A percentile compares a stretch with the other conserved stretches of the same genome.
Conservation (phyloP, 1,140 invertebrate species). For the Procambarus virginalis region DNA sequence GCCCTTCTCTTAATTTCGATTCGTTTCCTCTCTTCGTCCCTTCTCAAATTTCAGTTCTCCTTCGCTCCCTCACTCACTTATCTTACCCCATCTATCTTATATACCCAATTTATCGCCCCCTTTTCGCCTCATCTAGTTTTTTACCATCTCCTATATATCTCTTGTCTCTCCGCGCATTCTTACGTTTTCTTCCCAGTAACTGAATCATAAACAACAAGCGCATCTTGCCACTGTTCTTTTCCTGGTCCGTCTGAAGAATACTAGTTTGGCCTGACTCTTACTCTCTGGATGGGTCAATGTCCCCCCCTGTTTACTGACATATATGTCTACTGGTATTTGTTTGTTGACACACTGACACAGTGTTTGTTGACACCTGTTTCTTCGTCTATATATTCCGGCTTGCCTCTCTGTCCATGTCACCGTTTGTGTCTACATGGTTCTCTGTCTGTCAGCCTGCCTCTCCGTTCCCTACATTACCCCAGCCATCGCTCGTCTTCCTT, state of each 20-base stretch:
- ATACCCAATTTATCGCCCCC: slow-evolving; percentile 1
- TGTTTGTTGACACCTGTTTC: background rate
- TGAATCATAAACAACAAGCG: too few species aligned
- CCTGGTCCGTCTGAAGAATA: too few species aligned
- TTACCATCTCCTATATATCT: background rate
- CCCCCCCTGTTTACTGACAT: too few species aligned
- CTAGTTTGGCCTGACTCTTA: too few species aligned
- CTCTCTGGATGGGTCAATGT: too few species aligned
- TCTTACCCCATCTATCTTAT: background rate
- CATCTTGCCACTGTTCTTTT: too few species aligned
- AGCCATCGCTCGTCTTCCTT: background rate
- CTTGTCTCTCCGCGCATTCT: background rate
- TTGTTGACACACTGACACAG: too few species aligned
- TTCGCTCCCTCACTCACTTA: background rate
- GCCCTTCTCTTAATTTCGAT: background rate
- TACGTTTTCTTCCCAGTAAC: too few species aligned
- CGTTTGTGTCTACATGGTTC: background rate
- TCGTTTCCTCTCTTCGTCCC: background rate
- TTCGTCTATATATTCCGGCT: too few species aligned
- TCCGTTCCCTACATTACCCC: background rate
- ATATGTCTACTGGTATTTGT: too few species aligned
- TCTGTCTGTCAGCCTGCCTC: background rate
- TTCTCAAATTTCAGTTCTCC: slow-evolving; percentile 2
- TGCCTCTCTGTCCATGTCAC: too few species aligned
- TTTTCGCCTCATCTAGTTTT: background rate